Evolutionary conservation across 2,797 vertebrate species (phyloP).

Genomic region (Gymnothorax javanicus): DNA sequence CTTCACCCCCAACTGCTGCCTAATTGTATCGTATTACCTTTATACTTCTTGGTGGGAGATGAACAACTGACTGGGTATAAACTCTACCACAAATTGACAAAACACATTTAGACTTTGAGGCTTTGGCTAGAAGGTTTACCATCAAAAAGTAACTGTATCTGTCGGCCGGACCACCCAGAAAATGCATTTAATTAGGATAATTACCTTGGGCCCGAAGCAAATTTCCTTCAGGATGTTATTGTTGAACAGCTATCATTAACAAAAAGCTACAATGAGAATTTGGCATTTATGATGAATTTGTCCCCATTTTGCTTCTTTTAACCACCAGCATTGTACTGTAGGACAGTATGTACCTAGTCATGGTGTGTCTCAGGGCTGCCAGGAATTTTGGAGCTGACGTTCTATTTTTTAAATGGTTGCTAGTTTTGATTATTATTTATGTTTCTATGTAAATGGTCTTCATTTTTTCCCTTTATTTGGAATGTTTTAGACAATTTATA

Average conservation of each 20-base stretch:
- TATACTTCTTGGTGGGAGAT: background rate
- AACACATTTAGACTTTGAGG: background rate
- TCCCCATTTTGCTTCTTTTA: conserved; percentile 1
- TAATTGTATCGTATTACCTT: background rate
- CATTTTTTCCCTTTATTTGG: too few relatives aligned
- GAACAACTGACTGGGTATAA: background rate
- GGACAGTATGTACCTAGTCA: background rate
- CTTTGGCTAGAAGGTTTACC: background rate
- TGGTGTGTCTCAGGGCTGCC: too few relatives aligned
- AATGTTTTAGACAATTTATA: too few relatives aligned
- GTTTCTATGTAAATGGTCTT: too few relatives aligned
- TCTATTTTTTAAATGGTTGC: too few relatives aligned
- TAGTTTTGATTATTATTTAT: too few relatives aligned
- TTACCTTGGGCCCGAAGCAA: background rate
- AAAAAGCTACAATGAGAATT: background rate
- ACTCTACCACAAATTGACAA: too few relatives aligned
- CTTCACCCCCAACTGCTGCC: background rate
- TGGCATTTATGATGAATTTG: background rate
- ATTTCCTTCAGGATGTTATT: background rate
- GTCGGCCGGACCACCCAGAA: background rate
- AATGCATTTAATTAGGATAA: background rate
- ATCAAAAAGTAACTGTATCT: background rate
- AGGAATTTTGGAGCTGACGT: too few relatives aligned
- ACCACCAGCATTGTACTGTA: background rate
- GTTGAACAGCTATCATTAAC: background rate